Percentiles rank a stretch among this genome's conserved stretches.
These are phyloP conservation scores for Nannospalax galili DNA, from an alignment of 2,113 vertebrate species.

Conservation along the genomic window DNA sequence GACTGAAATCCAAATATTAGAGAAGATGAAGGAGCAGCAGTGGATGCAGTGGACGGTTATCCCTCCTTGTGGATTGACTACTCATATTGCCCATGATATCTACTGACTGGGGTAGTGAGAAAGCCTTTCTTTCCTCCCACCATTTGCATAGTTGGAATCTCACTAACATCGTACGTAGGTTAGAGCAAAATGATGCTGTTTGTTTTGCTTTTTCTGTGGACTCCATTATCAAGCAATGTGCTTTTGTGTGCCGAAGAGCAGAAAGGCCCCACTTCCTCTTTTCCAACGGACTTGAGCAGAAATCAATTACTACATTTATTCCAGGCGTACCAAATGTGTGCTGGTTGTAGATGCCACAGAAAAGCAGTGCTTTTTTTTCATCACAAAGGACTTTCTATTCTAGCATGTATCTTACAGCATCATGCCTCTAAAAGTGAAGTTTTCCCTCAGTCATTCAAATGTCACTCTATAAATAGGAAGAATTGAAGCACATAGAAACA, in stretches of 20 bases:
- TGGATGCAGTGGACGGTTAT: not conserved
- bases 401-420: not conserved
- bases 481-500: not conserved
- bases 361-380: not conserved
- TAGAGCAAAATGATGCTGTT: constrained; percentile 66
- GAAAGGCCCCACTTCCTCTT: constrained; percentile 67
- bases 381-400: constrained; percentile 38
- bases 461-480: constrained; percentile 24
- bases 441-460: constrained; percentile 26
- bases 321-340: not conserved
- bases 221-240: constrained; percentile 50
- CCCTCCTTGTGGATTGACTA: constrained; percentile 4
- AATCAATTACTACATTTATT: constrained; percentile 42
- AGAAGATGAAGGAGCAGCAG: not conserved
- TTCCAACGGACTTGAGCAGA: constrained; percentile 35
- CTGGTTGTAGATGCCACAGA: not conserved
- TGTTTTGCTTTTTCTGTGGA: constrained; percentile 76
- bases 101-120: constrained; percentile 34
- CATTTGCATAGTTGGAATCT: constrained; percentile 78
- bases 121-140: constrained; percentile 79
- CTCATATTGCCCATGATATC: constrained; percentile 43
- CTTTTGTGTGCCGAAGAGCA: constrained; percentile 27
- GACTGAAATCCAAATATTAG: not conserved
- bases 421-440: not conserved
- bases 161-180: constrained; percentile 51